Percentiles rank a stretch among this genome's conserved stretches.
Conservation (phyloP, 2,797 vertebrate species). For the Pseudomugil tenellus region DNA sequence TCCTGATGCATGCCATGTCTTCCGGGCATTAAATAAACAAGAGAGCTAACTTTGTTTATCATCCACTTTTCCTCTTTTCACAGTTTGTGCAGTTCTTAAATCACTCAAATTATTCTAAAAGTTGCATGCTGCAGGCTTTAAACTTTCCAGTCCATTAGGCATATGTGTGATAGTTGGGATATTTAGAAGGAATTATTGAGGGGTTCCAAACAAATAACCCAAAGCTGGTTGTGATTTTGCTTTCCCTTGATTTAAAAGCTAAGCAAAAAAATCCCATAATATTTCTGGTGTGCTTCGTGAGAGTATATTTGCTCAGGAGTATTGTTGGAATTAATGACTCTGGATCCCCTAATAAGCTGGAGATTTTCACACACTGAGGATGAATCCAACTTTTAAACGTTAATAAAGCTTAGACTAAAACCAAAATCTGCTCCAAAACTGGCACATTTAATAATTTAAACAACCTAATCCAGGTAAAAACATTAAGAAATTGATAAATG, state of each 20-base stretch:
- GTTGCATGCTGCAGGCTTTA: not conserved
- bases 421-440: constrained; percentile 15
- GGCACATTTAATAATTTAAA: constrained; percentile 30
- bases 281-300: constrained; percentile 26
- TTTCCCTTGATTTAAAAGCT: constrained; percentile 18
- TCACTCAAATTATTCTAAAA: constrained; percentile 15
- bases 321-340: constrained; percentile 34
- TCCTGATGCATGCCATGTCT: constrained; percentile 63
- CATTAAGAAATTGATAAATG: constrained; percentile 12
- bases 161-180: not conserved
- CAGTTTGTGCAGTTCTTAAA: constrained; percentile 19
- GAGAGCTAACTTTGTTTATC: constrained; percentile 53
- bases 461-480: constrained; percentile 18
- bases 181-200: constrained; percentile 1
- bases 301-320: constrained; percentile 16
- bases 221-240: constrained; percentile 3
- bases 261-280: constrained; percentile 24
- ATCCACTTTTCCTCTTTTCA: constrained; percentile 12
- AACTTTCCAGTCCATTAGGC: not conserved
- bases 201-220: no score
- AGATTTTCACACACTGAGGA: constrained; percentile 4
- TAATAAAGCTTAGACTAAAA: not conserved
- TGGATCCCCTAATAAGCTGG: constrained; percentile 14
- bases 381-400: constrained; percentile 2
- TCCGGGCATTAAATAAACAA: constrained; percentile 58